Base-by-base conservation (phyloP, 2,888 invertebrate species). In the Encarsia formosa region DNA sequence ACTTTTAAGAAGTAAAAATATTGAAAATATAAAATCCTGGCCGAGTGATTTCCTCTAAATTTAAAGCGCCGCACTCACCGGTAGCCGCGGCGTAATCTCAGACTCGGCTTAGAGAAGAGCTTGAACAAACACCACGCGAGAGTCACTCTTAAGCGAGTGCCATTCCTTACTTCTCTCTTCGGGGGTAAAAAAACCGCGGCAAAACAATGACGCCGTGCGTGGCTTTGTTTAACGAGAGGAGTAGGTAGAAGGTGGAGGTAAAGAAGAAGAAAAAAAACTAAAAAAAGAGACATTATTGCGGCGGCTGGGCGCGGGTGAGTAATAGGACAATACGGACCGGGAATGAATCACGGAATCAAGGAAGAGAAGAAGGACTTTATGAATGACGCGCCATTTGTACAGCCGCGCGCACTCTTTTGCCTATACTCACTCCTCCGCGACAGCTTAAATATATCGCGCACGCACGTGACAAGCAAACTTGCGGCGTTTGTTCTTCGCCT, bases 341-440 rank as follows among this genome's bases (percentile, higher is more conserved):
- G 57, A 61, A 66, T 66, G 66, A 69, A 69, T 69, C 68, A 66
- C 26, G 8, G 66, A 69, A 67, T 66, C 62, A 65, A 61, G 63
- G 62, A 61, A 62, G 62, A 59, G 59, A 64, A 61, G 62, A n/a
- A n/a, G n/a, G n/a, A n/a, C n/a, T n/a, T n/a, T 65, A 67, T 61
- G 70, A 70, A 69, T 65, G 69, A 66, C 66, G 65, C 63, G 60
- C 63, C 64, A 69, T 70, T 71, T 65, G 63, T 66, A 65, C 42
- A 58, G 64, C 64, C 63, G 16, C 40, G 35, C 18, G 15, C 5
- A 22, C n/a, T 13, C 9, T 31, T n/a, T 23, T 9, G 13, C 47
- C 29, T 22, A 47, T 48, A 54, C 40, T 39, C 45, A 26, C 19
- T 34, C 4, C 45, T 41, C n/a, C 48, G 49, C 35, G 26, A 51